Evolutionary conservation across 2,888 invertebrate genomes (phyloP).

Genomic region (Euplagia quadripunctaria): DNA sequence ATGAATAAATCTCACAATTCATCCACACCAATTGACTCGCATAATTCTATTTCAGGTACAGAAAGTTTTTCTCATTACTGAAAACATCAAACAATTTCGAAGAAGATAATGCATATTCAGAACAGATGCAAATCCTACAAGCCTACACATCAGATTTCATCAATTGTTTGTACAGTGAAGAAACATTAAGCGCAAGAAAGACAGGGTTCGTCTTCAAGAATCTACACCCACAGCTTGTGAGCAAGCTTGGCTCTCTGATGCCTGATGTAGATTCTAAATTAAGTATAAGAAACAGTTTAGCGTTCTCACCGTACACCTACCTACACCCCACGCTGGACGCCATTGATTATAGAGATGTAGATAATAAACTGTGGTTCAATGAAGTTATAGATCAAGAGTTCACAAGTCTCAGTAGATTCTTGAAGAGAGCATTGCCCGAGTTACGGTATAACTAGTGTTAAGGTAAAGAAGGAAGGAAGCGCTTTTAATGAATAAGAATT

Average conservation of each 20-base stretch:
- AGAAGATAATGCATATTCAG: conserved; percentile 44
- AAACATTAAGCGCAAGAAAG: conserved; percentile 59
- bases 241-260: conserved; percentile 64
- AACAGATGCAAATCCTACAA: conserved; percentile 62
- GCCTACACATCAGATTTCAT: conserved; percentile 71
- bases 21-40: background rate
- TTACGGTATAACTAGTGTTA: conserved; percentile 45
- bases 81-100: conserved; percentile 57
- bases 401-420: conserved; percentile 60
- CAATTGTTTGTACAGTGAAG: conserved; percentile 74
- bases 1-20: background rate
- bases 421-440: conserved; percentile 65
- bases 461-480: background rate
- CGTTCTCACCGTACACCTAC: conserved; percentile 75
- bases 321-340: conserved; percentile 50
- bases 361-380: conserved; percentile 69
- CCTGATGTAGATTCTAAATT: conserved; percentile 69
- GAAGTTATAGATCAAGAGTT: conserved; percentile 66
- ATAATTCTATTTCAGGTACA: conserved; percentile 64
- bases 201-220: conserved; percentile 69
- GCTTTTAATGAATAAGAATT: conserved; percentile 4
- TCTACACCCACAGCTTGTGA: conserved; percentile 68
- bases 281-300: conserved; percentile 74
- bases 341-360: conserved; percentile 56
- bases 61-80: conserved; percentile 62